A percentile compares a stretch with the other conserved stretches of the same genome.
Conservation (phyloP, 2,113 vertebrate species). For the Dendrocopos noguchii region DNA sequence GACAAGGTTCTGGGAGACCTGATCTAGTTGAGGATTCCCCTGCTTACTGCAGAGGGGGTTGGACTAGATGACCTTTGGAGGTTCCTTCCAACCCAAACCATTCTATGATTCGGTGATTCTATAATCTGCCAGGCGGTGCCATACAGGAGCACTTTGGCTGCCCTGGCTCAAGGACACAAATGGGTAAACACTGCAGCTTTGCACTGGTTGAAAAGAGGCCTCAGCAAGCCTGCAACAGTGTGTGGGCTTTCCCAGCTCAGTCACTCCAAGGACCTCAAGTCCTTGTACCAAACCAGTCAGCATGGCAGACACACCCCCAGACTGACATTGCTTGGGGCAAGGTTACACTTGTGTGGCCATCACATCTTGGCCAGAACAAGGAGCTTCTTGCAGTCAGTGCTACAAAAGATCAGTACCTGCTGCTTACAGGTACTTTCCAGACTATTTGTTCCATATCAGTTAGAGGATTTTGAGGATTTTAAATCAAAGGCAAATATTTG, state of each 20-base stretch:
- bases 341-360: fast-evolving
- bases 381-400: neutral
- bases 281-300: fast-evolving
- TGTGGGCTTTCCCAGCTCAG: neutral
- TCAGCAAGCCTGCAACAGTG: too few relatives aligned
- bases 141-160: neutral
- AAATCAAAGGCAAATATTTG: neutral
- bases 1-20: too few relatives aligned
- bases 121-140: neutral
- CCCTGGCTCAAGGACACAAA: neutral
- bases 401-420: neutral
- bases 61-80: too few relatives aligned
- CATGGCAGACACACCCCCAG: neutral
- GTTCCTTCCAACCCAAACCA: too few relatives aligned
- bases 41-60: too few relatives aligned
- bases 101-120: too few relatives aligned
- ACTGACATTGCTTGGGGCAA: fast-evolving
- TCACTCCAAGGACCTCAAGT: neutral
- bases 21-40: too few relatives aligned
- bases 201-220: neutral
- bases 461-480: neutral
- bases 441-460: neutral
- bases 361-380: neutral
- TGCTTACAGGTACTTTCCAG: neutral
- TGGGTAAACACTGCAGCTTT: neutral